Conservation (phyloP, 2,113 vertebrate species). For the Rhynchomys soricoides region DNA sequence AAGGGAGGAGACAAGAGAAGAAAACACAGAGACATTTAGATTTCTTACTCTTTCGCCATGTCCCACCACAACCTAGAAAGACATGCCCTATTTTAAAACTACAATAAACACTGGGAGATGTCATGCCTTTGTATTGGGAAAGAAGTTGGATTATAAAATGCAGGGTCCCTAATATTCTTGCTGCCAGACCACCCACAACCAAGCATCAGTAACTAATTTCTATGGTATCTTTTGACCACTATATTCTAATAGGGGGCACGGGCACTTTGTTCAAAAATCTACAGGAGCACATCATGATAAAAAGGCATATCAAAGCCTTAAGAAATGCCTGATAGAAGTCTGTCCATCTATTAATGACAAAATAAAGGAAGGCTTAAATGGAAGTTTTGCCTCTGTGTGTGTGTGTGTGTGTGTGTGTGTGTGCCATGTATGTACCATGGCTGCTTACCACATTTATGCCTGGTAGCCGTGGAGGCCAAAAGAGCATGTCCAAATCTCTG, state of each 20-base stretch:
- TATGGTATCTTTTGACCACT: conserved; percentile 55
- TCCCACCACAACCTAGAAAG: not conserved
- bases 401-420: not conserved
- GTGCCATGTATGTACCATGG: not conserved
- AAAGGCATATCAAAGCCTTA: not conserved
- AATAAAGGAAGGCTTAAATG: conserved; percentile 58
- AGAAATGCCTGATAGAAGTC: conserved; percentile 42
- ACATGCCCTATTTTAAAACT: conserved; percentile 31
- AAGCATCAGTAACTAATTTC: not conserved
- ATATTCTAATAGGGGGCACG: conserved; percentile 41
- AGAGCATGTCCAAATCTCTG: not conserved
- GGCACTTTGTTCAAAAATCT: conserved; percentile 47
- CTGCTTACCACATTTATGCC: not conserved
- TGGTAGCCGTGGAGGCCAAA: not conserved
- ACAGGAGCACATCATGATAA: conserved; percentile 29
- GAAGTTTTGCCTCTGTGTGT: not conserved
- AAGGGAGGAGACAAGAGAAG: conserved; percentile 67
- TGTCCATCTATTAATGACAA: conserved; percentile 3
- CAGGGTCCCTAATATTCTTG: not conserved
- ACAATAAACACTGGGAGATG: not conserved
- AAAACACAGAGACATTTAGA: conserved; percentile 77
- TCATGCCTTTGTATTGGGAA: not conserved
- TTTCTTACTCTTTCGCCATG: not conserved
- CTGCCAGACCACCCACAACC: conserved; percentile 2
- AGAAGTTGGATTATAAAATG: not conserved